A percentile compares a stretch with the other conserved stretches of the same genome.
These are phyloP conservation scores for Macrosoma leucophasiata DNA, from an alignment of 2,888 invertebrate genomes.

Conservation along the genomic window DNA sequence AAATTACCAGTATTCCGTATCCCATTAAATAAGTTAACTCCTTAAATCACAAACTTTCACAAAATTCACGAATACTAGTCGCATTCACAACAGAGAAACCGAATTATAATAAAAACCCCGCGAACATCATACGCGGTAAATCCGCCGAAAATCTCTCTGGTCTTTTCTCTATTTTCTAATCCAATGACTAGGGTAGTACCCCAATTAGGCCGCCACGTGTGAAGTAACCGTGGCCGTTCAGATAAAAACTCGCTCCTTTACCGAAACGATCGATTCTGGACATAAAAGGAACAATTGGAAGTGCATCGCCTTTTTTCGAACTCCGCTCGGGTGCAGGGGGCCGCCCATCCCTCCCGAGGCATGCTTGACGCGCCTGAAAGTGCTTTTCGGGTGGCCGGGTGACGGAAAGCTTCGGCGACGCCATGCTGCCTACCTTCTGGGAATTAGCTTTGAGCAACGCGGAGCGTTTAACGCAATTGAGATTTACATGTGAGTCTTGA, in stretches of 20 bases:
- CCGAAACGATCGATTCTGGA: slow-evolving; percentile 72
- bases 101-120: no score
- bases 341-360: slow-evolving; percentile 39
- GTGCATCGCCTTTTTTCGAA: slow-evolving; percentile 74
- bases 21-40: no score
- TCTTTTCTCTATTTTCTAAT: slow-evolving; percentile 39
- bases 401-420: slow-evolving; percentile 45
- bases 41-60: background rate
- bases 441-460: slow-evolving; percentile 43
- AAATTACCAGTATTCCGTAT: no score
- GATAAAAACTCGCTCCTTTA: slow-evolving; percentile 70
- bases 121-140: slow-evolving; percentile 7
- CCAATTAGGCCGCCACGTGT: slow-evolving; percentile 65
- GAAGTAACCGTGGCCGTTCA: slow-evolving; percentile 52
- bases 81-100: slow-evolving; percentile 4
- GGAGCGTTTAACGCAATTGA: slow-evolving; percentile 28
- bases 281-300: slow-evolving; percentile 73
- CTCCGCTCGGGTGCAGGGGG: slow-evolving; percentile 38
- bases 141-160: slow-evolving; percentile 20
- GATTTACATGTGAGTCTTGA: slow-evolving; percentile 19
- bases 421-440: slow-evolving; percentile 32
- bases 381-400: slow-evolving; percentile 59
- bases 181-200: slow-evolving; percentile 38
- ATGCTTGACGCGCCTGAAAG: slow-evolving; percentile 58
- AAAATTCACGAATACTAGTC: slow-evolving; percentile 4